phyloP scores from a whole-genome alignment of 2,888 invertebrate species.

The Lithodes maja region DNA sequence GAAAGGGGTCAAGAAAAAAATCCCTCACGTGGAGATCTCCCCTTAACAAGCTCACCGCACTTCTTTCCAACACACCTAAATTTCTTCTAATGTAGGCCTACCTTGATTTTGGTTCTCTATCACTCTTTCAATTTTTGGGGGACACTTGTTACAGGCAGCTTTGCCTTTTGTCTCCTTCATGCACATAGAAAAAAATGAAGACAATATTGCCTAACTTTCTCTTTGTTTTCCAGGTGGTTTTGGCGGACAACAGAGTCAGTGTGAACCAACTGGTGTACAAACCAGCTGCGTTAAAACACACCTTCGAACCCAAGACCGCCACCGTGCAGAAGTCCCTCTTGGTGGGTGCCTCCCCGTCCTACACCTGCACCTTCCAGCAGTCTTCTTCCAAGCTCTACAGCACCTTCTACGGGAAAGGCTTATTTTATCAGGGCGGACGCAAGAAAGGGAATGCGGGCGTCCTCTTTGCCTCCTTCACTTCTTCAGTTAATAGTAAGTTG shows the following conservation, averaged over 20 bases:
- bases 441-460: conserved; percentile 41
- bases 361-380: conserved; percentile 49
- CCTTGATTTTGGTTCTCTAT: too few species aligned
- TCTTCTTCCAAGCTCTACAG: background rate
- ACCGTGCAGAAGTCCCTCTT: conserved; percentile 26
- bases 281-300: conserved; percentile 34
- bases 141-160: too few species aligned
- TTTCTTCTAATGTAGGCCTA: too few species aligned
- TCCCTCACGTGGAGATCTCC: too few species aligned
- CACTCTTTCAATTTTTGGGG: too few species aligned
- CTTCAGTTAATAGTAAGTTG: conserved; percentile 31
- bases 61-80: too few species aligned
- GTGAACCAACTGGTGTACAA: conserved; percentile 34
- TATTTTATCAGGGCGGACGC: conserved; percentile 7
- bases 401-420: background rate
- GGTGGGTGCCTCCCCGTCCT: conserved; percentile 43
- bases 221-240: conserved; percentile 10
- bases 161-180: too few species aligned
- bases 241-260: conserved; percentile 33
- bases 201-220: background rate
- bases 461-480: conserved; percentile 38
- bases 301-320: conserved; percentile 20
- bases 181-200: too few species aligned
- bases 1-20: too few species aligned
- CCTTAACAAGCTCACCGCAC: too few species aligned